These are phyloP conservation scores for Florisuga fusca DNA, from an alignment of 2,797 vertebrate species.

Conservation along the genomic window DNA sequence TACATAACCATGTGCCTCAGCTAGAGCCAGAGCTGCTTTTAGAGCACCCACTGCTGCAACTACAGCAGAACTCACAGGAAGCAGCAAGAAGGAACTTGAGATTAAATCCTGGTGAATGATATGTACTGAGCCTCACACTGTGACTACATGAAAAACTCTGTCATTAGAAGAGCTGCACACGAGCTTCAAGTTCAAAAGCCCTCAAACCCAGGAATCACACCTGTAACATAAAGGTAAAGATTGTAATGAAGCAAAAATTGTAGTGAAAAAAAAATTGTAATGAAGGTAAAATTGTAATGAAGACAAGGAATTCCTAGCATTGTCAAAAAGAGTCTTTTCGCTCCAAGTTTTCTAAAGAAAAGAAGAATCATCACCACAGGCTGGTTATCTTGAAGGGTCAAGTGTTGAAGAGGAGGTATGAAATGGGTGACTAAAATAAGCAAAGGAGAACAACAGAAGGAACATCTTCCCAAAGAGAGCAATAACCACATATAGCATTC, in stretches of 20 bases:
- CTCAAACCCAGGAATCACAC: not conserved
- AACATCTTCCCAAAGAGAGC: slow-evolving; percentile 21
- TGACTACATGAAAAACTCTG: not conserved
- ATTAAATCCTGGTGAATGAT: not conserved
- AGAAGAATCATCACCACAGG: slow-evolving; percentile 31
- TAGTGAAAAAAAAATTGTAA: not conserved
- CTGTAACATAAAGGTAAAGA: not conserved
- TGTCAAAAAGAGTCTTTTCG: not conserved
- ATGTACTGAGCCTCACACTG: not conserved
- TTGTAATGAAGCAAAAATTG: too few relatives aligned
- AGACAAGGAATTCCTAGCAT: not conserved
- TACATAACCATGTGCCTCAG: not conserved
- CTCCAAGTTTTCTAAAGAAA: slow-evolving; percentile 13
- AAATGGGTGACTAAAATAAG: slow-evolving; percentile 64
- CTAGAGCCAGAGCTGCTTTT: not conserved
- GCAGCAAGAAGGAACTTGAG: slow-evolving; percentile 35
- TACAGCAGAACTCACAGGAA: not conserved
- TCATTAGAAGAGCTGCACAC: not conserved
- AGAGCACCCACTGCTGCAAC: not conserved
- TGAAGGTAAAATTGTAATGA: not conserved
- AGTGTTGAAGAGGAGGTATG: slow-evolving; percentile 70
- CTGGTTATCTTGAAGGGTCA: slow-evolving; percentile 63
- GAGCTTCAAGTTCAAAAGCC: not conserved
- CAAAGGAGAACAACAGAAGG: slow-evolving; percentile 60
- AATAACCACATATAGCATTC: slow-evolving; percentile 54